Base-by-base conservation (phyloP, 2,797 vertebrate genomes). In the Sebastes minor region DNA sequence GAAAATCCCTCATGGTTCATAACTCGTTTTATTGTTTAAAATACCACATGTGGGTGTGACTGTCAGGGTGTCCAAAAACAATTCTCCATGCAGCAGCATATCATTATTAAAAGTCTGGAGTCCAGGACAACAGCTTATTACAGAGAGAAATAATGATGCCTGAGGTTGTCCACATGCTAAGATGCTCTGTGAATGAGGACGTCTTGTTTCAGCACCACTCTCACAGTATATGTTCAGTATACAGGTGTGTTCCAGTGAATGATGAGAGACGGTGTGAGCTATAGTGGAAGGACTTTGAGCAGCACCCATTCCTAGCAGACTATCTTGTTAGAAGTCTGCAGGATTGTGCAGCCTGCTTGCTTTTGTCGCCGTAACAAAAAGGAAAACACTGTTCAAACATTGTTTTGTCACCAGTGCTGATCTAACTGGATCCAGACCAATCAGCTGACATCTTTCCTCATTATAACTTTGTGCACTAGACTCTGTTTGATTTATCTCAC, bases 121-220 rank as follows among this genome's bases (percentile, higher is more conserved):
- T 86, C 59, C 69, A 22, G 74, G 72, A 84, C 35, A 81, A 62
- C 83, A 35, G 57, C 82, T 82, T 88, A 86, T 86, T 82, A 88
- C 61, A 59, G 65, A 62, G 18, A 62, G 38, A 89, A 85, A 88
- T 89, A 87, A 90, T 82, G 86, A 88, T 86, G 74, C 18, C 80
- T 28, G 66, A 56, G 68, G 64, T 74, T 80, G 71, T 76, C 63
- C 76, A 74, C 83, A 75, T 64, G 28, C n/a, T 33, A 80, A 57
- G 8, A 59, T 20, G 28, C 18, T 67, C 46, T 42, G 12, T 53
- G 35, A 81, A 32, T 32, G 35, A 82, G 46, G 61, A 56, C 64
- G 53, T 30, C 46, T 64, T 23, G 25, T 78, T 82, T 74, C 64
- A 28, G 30, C 60, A 53, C 32, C 32, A 35, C 33, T 71, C 70